Conservation (phyloP, 2,113 vertebrate species). For the Puffinus mauretanicus region DNA sequence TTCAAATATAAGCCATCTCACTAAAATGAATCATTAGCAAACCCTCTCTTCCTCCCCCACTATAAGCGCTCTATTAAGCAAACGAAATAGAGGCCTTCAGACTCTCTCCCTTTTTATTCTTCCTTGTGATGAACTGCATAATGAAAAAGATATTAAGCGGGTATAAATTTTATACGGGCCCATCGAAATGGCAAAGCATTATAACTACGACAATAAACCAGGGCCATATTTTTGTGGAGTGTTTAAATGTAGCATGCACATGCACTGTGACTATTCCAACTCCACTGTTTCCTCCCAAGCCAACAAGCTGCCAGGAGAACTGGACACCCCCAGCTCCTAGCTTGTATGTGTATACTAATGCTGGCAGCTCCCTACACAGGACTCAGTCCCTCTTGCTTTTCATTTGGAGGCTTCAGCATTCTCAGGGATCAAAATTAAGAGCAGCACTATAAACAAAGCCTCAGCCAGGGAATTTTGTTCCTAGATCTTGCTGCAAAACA, state of each 20-base stretch:
- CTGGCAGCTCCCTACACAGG: not conserved
- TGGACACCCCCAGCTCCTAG: not conserved
- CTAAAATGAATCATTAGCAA: constrained; percentile 57
- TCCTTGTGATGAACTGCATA: constrained; percentile 65
- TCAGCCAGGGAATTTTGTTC: not conserved
- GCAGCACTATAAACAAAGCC: not conserved
- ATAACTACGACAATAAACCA: constrained; percentile 50
- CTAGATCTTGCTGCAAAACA: not conserved
- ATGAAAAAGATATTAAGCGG: constrained; percentile 67
- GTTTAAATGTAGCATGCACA: not conserved
- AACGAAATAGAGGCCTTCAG: constrained; percentile 68
- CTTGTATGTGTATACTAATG: rapidly evolving
- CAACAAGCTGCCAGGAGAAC: not conserved
- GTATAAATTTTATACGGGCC: constrained; percentile 62
- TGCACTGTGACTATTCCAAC: not conserved
- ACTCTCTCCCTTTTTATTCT: constrained; percentile 45
- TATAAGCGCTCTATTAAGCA: constrained; percentile 63
- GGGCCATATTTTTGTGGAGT: not conserved
- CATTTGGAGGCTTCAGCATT: not conserved
- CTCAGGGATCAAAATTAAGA: not conserved
- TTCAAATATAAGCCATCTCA: constrained; percentile 11
- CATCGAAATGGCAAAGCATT: constrained; percentile 48
- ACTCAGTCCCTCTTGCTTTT: not conserved
- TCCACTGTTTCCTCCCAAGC: no score
- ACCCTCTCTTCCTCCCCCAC: not conserved